Evolutionary conservation across 2,888 invertebrate species (phyloP).

Genomic region (Periphyllus acericola): DNA sequence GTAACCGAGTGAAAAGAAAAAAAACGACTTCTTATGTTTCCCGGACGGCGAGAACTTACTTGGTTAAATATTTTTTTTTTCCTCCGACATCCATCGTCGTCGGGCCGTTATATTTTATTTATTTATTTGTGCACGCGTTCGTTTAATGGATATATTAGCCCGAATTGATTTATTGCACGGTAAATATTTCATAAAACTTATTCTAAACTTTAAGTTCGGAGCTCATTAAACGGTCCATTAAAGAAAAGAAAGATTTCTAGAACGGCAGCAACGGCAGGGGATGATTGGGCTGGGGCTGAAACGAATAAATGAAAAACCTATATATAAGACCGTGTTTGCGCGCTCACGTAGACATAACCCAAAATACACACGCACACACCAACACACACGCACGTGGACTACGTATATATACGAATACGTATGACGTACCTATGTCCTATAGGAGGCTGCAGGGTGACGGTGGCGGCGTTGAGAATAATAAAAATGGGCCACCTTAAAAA

Average conservation of each 20-base stretch:
- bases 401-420: not conserved
- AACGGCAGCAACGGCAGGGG: not conserved
- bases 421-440: too few species aligned
- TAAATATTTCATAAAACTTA: slow-evolving; percentile 7
- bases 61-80: not conserved
- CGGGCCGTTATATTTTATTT: slow-evolving; percentile 12
- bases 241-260: slow-evolving; percentile 14
- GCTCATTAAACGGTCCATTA: slow-evolving; percentile 56
- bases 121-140: slow-evolving; percentile 7
- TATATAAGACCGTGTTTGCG: not conserved
- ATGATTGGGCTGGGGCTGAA: not conserved
- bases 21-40: not conserved
- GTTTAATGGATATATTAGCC: slow-evolving; percentile 16
- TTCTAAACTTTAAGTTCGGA: slow-evolving; percentile 35
- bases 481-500: slow-evolving; percentile 41
- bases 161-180: slow-evolving; percentile 39
- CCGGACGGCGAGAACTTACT: not conserved
- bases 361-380: not conserved
- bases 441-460: not conserved
- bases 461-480: slow-evolving; percentile 13
- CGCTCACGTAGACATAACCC: too few species aligned
- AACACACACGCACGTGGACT: not conserved
- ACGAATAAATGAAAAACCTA: not conserved
- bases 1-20: not conserved
- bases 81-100: not conserved